Evolutionary conservation across 2,113 vertebrate species (phyloP).

Genomic region (Ardeotis arabs): DNA sequence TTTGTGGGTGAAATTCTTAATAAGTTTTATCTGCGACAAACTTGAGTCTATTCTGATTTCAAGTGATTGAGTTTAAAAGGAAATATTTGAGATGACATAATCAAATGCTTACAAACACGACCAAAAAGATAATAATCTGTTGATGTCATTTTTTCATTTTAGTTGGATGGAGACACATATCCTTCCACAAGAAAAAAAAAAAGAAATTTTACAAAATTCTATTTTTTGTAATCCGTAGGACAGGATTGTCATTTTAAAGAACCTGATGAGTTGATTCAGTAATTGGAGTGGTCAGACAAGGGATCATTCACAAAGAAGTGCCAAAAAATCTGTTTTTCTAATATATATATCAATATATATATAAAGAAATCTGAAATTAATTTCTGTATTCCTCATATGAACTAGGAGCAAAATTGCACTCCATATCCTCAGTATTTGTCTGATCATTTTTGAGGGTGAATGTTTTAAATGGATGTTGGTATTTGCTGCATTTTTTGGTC

Average conservation of each 20-base stretch:
- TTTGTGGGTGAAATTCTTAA: background rate
- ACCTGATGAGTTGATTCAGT: background rate
- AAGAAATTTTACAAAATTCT: background rate
- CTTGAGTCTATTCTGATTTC: background rate
- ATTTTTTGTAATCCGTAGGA: background rate
- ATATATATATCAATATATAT: background rate
- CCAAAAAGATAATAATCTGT: background rate
- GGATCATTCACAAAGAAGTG: background rate
- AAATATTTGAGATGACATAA: background rate
- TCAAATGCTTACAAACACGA: background rate
- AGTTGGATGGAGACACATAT: background rate
- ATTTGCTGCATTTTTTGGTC: background rate
- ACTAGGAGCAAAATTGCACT: background rate
- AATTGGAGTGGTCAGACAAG: background rate
- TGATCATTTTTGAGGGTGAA: background rate
- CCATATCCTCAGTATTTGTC: background rate
- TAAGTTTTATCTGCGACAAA: background rate
- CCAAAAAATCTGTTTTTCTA: background rate
- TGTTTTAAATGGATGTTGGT: background rate
- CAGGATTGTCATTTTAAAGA: background rate
- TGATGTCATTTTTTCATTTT: background rate
- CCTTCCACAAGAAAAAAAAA: background rate
- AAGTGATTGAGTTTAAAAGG: background rate
- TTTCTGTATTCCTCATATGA: background rate
- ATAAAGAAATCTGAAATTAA: background rate